A percentile compares a stretch with the other conserved stretches of the same genome.
Evolutionary conservation across 2,797 vertebrate genomes (phyloP).

Genomic region (Callimico goeldii): DNA sequence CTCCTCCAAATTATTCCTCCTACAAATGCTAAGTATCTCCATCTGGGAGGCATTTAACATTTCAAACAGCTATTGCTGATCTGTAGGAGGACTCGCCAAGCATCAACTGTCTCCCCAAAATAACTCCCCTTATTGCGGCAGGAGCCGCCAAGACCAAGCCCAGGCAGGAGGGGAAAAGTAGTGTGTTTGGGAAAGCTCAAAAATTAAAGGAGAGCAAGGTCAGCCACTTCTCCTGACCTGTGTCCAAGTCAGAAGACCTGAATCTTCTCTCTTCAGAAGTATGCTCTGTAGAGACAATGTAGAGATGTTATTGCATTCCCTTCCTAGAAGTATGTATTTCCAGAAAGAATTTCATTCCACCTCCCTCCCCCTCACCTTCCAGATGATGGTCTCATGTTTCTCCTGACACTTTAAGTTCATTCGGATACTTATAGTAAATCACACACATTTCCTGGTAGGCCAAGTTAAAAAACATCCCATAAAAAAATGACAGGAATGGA

Average conservation of each 20-base stretch:
- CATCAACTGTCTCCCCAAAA: slow-evolving; percentile 72
- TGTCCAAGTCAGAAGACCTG: too few relatives aligned
- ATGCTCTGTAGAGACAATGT: neutral
- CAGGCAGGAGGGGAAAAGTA: slow-evolving; percentile 39
- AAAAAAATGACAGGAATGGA: neutral
- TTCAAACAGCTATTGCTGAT: slow-evolving; percentile 71
- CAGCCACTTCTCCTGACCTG: neutral
- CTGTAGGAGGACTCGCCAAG: slow-evolving; percentile 73
- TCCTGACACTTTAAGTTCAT: slow-evolving; percentile 35
- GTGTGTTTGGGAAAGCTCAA: neutral
- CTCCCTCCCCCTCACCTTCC: neutral
- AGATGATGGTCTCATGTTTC: slow-evolving; percentile 10
- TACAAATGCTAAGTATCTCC: slow-evolving; percentile 80
- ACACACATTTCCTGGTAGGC: neutral
- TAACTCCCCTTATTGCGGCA: slow-evolving; percentile 56
- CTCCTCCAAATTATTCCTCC: slow-evolving; percentile 78
- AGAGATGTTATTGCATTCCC: neutral
- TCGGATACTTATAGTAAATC: neutral
- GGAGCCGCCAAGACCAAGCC: slow-evolving; percentile 31
- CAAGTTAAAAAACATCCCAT: neutral
- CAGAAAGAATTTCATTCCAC: neutral
- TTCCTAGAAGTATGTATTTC: neutral
- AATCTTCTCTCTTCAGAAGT: neutral
- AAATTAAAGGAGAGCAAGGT: neutral
- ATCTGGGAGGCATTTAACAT: slow-evolving; percentile 81